Evolutionary conservation across 1,140 invertebrate species (phyloP), one percentile per base, ranked within the genome.

Genomic region (Drosophila subobscura): DNA sequence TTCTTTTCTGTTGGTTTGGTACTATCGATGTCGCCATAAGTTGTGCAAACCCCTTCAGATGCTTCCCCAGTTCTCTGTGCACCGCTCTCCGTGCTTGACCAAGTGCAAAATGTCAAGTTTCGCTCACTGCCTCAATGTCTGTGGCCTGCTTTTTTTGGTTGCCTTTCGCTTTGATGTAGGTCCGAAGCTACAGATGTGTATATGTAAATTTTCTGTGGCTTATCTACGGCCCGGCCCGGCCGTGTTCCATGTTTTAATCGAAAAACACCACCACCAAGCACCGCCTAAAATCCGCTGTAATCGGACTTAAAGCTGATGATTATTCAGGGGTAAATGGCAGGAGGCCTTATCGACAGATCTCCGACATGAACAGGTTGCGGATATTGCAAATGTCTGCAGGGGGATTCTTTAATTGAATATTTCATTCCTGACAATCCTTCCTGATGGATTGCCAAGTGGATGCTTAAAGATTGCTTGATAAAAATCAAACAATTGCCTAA

Each of bases 11-110:
- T 68, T 68, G 54, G 45, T 66, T 72, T 6, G 42, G 73, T 80
- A 73, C 81, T 85, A 85, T 85, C 81, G 81, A 86, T 85, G 81
- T 85, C 81, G 81, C 81, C 81, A 86, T 85, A 85, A 85, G 81
- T 78, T 85, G 81, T 77, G 46, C 68, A 64, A 73, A 71, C 68
- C 81, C 54, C 81, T 85, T 85, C 73, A 86, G 65, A 81, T 76
- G 25, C 53, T 73, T 58, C 25, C 46, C 56, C 46, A 58, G 27
- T 44, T 52, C 40, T 14, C 14, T 27, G 29, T 41, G 51, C 41
- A 42, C 33, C 25, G 22, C 63, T 60, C 80, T 76, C 77, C 64
- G 63, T 86, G 77, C 64, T 85, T 85, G 81, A 85, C 81, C 81
- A 85, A 85, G 81, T 85, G 81, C 77, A 86, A 85, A 85, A 85